These are phyloP conservation scores for Ispidina lecontei DNA, from an alignment of 2,797 vertebrate genomes.

Conservation along the genomic window DNA sequence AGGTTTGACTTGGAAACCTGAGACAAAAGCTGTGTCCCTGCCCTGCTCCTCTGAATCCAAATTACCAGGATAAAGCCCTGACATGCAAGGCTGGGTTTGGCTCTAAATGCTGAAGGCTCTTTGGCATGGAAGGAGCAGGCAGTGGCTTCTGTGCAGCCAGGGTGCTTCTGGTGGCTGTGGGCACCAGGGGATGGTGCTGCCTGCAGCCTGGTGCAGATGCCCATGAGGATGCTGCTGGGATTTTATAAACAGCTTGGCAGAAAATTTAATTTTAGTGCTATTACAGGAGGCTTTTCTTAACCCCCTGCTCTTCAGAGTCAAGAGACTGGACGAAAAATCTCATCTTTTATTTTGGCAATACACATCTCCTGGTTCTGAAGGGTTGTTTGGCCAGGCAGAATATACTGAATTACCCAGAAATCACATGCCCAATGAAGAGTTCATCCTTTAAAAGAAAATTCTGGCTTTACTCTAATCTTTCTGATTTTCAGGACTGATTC, in stretches of 20 bases:
- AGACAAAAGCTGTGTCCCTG: not conserved
- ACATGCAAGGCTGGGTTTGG: not conserved
- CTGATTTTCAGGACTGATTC: not conserved
- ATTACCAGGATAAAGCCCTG: not conserved
- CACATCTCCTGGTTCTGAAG: not conserved
- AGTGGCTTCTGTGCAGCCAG: not conserved
- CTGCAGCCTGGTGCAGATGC: not conserved
- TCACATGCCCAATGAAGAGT: not conserved
- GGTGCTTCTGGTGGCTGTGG: not conserved
- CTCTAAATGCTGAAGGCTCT: not conserved
- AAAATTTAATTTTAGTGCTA: not conserved
- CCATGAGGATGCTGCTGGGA: not conserved
- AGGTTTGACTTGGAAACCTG: slow-evolving; percentile 24
- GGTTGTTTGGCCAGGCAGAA: not conserved
- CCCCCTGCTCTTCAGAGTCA: not conserved
- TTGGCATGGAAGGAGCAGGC: not conserved
- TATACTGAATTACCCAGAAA: not conserved
- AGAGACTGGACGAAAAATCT: not conserved
- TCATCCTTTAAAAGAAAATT: not conserved
- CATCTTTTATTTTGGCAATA: not conserved
- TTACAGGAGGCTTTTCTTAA: not conserved
- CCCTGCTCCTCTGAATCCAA: not conserved
- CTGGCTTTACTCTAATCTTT: not conserved
- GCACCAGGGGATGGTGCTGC: slow-evolving; percentile 10
- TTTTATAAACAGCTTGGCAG: not conserved